phyloP scores from a whole-genome alignment of 2,888 invertebrate genomes.

The Pyrrhosoma nymphula region DNA sequence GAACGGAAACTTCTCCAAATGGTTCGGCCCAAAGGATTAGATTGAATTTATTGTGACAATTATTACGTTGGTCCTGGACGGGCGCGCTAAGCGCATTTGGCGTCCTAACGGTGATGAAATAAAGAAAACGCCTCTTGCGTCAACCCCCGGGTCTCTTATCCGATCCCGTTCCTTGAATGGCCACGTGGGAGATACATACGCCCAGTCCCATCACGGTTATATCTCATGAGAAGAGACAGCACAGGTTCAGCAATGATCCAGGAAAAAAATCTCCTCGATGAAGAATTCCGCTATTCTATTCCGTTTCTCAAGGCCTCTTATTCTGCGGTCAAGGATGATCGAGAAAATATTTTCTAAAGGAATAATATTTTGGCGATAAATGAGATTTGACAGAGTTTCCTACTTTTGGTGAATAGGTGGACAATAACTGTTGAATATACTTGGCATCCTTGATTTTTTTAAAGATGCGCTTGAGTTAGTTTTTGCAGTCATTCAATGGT shows the following conservation, averaged over 20 bases:
- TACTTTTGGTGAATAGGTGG: no score
- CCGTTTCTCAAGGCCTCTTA: not conserved
- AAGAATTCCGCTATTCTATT: not conserved
- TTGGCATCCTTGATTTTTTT: no score
- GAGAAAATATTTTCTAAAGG: not conserved
- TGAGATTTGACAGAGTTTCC: no score
- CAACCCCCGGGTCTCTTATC: not conserved
- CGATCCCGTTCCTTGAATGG: constrained; percentile 7
- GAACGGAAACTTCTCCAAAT: not conserved
- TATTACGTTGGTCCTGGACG: not conserved
- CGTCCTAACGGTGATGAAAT: not conserved
- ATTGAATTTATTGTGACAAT: constrained; percentile 7
- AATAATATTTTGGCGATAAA: no score
- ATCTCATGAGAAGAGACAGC: not conserved
- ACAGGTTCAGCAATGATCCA: not conserved
- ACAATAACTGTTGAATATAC: no score
- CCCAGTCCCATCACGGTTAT: not conserved
- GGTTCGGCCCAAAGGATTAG: not conserved
- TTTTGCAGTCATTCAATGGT: no score
- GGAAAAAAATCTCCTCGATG: not conserved
- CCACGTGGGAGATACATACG: not conserved
- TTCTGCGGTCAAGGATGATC: constrained; percentile 29
- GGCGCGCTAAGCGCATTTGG: not conserved
- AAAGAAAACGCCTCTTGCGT: not conserved
- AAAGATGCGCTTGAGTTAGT: no score